phyloP scores from a whole-genome alignment of 1,140 invertebrate species.

The Megalopta genalis region DNA sequence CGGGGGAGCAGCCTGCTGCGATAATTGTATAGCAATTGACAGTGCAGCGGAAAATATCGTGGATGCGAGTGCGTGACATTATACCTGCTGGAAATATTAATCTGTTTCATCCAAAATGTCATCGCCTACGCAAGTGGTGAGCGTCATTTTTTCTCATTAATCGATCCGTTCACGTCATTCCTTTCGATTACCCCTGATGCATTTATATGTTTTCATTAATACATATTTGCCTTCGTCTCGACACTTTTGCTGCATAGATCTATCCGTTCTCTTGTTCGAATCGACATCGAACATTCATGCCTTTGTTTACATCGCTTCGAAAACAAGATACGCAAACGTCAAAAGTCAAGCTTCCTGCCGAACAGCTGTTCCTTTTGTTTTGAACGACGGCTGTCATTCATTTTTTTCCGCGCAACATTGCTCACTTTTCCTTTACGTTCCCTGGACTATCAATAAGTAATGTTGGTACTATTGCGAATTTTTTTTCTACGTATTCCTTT shows the following conservation, averaged over 20 bases:
- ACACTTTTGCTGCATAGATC: background rate
- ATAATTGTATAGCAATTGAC: conserved; percentile 40
- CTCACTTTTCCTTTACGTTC: conserved; percentile 10
- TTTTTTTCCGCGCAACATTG: background rate
- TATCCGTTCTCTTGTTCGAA: background rate
- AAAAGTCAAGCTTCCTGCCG: background rate
- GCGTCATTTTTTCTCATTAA: conserved; percentile 15
- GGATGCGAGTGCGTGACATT: background rate
- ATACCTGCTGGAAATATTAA: background rate
- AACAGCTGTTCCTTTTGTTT: conserved; percentile 38
- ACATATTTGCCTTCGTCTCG: background rate
- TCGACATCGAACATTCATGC: background rate
- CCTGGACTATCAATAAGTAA: conserved; percentile 26
- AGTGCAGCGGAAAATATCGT: conserved; percentile 34
- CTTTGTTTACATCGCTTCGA: background rate
- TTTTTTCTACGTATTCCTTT: background rate
- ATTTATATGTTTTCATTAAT: conserved; percentile 22
- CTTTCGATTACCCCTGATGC: background rate
- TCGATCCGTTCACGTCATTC: background rate
- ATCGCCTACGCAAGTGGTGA: conserved; percentile 69
- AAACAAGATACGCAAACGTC: background rate
- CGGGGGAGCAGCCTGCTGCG: conserved; percentile 19
- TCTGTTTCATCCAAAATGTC: conserved; percentile 57
- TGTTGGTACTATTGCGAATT: conserved; percentile 21
- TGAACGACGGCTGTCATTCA: conserved; percentile 12